Evolutionary conservation across 2,113 vertebrate genomes (phyloP), one percentile per base, ranked within the genome.

Genomic region (Paedocypris sp.): DNA sequence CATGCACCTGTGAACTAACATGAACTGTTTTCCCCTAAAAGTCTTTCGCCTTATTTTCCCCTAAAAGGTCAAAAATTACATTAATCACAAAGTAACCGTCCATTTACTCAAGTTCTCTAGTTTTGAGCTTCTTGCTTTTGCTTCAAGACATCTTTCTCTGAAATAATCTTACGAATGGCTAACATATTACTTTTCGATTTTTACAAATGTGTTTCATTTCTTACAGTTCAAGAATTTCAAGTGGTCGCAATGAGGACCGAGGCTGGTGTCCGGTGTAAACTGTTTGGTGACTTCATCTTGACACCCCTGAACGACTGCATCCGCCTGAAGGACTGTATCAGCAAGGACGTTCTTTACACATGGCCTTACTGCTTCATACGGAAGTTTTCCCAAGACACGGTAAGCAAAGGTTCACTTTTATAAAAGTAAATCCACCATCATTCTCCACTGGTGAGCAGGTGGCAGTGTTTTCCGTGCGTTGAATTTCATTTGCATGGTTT

Each of bases 321-420:
- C 43, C 81, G 87, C 26, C 83, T 96, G 38, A 65, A 67, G 29
- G 80, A 84, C 9, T 1, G 28, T 0, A 82, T 78, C 50, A 42
- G 43, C 0, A 75, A 67, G 12, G 69, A 80, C 7, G 8, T 67
- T 4, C 10, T 90, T 2, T 81, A 68, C 19, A 67, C 68, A 46
- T 97, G 94, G 94, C 91, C 90, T 0, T 96, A 95, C 75, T 83
- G 64, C 36, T 91, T 85, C 62, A 76, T 97, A 53, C 70, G 94
- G 4, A 88, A 92, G 65, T 97, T 94, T 5, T 92, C 92, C 8
- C 66, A 90, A 1, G 92, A 96, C 71, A 93, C 88, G 88, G 93
- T 96, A 62, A 65, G 31, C 4, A 25, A 20, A 9, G 20, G 10
- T 20, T 28, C 11, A 45, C 10, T 11, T 2, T 31, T 53, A 43